phyloP scores from a whole-genome alignment of 2,888 invertebrate species.

The Idaea biselata region DNA sequence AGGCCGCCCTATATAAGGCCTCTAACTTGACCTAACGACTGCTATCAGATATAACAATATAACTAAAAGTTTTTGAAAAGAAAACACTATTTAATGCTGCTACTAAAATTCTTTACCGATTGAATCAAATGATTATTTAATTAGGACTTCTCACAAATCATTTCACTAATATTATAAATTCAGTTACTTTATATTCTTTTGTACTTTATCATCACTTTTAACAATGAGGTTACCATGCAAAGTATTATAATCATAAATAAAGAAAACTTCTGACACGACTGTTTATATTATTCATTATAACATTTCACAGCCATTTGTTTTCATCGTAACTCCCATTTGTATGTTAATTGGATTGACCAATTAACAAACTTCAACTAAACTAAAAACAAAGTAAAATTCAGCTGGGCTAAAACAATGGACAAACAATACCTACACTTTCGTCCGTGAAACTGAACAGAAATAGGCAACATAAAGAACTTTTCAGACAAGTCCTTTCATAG shows the following conservation, averaged over 20 bases:
- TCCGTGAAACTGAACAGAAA: not conserved
- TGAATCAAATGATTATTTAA: not conserved
- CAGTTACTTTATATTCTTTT: not conserved
- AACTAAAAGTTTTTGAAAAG: too few relatives aligned
- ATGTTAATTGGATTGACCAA: slow-evolving; percentile 23
- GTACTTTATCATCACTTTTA: too few relatives aligned
- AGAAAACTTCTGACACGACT: too few relatives aligned
- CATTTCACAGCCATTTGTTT: not conserved
- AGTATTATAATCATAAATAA: too few relatives aligned
- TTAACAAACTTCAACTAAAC: slow-evolving; percentile 24
- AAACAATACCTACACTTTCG: not conserved
- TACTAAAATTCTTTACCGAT: not conserved
- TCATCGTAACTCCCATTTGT: slow-evolving; percentile 3
- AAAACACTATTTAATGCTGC: not conserved
- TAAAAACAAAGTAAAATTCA: slow-evolving; percentile 10
- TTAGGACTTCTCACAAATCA: not conserved
- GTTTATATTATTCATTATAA: not conserved
- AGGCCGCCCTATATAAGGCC: too few relatives aligned
- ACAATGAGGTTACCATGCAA: too few relatives aligned
- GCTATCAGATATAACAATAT: too few relatives aligned
- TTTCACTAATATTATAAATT: not conserved
- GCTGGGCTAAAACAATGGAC: not conserved
- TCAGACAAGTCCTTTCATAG: slow-evolving; percentile 1
- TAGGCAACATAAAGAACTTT: slow-evolving; percentile 1
- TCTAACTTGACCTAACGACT: too few relatives aligned